phyloP scores from a whole-genome alignment of 2,797 vertebrate species.

The Chiloscyllium punctatum region DNA sequence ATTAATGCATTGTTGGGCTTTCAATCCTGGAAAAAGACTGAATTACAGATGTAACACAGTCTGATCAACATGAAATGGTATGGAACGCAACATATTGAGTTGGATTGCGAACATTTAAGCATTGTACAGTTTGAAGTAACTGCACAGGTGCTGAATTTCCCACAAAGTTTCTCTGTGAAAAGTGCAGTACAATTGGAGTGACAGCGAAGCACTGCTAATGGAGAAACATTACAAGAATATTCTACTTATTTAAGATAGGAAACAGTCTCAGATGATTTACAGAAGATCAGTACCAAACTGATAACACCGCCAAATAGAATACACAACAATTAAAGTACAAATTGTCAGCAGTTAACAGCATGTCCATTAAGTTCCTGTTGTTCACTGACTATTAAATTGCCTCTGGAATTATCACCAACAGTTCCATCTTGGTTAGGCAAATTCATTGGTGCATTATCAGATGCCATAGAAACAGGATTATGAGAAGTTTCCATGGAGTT shows the following conservation, averaged over 20 bases:
- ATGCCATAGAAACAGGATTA: conserved; percentile 42
- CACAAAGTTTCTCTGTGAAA: not conserved
- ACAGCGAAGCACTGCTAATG: not conserved
- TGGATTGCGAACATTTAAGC: not conserved
- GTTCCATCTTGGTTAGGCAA: conserved; percentile 38
- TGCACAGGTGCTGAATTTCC: not conserved
- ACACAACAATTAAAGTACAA: not conserved
- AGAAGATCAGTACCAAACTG: not conserved
- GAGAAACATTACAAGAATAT: not conserved
- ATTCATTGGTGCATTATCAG: not conserved
- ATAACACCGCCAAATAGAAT: not conserved
- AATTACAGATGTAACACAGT: not conserved
- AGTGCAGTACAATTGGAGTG: not conserved
- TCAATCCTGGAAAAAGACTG: not conserved
- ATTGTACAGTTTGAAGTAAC: not conserved
- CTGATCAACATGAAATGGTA: not conserved
- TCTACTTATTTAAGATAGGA: not conserved
- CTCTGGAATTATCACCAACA: conserved; percentile 40
- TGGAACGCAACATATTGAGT: not conserved
- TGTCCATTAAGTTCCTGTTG: conserved; percentile 52
- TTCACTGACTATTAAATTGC: conserved; percentile 47
- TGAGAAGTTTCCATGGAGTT: conserved; percentile 65
- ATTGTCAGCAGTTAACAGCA: conserved; percentile 49
- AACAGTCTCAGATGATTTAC: not conserved
- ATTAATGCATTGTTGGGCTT: not conserved